phyloP scores from a whole-genome alignment of 2,888 invertebrate species.

The Protophormia terraenovae region DNA sequence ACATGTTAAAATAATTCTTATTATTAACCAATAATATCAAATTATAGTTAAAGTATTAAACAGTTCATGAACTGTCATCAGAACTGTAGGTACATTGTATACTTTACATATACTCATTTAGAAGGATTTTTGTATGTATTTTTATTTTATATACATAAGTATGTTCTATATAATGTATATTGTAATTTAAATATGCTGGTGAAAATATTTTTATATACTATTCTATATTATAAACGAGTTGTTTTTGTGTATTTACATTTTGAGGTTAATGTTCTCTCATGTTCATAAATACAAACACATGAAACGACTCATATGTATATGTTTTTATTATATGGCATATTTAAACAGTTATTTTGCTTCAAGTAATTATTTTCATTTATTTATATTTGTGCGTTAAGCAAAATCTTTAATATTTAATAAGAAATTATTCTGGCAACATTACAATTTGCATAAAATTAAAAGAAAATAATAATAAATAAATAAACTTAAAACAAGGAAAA shows the following conservation, averaged over 20 bases:
- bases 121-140: not conserved
- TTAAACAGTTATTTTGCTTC: not conserved
- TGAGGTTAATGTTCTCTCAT: slow-evolving; percentile 52
- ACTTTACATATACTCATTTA: not conserved
- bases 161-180: not conserved
- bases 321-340: not conserved
- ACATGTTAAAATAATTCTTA: too few relatives aligned
- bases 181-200: slow-evolving; percentile 1
- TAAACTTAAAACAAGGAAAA: too few relatives aligned
- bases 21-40: too few relatives aligned
- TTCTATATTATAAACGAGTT: not conserved
- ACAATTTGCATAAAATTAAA: too few relatives aligned
- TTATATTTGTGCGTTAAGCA: too few relatives aligned
- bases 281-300: not conserved
- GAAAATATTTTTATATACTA: not conserved
- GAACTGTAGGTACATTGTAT: too few relatives aligned
- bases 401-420: not conserved
- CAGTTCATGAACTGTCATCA: too few relatives aligned
- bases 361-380: not conserved
- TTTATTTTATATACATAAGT: not conserved
- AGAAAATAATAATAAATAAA: too few relatives aligned
- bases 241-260: slow-evolving; percentile 19
- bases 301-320: not conserved
- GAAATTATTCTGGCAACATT: not conserved
- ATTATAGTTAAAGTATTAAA: too few relatives aligned